Evolutionary conservation across 2,888 invertebrate species (phyloP), one percentile per base, ranked within the genome.

Genomic region (Stenodera caucasica): DNA sequence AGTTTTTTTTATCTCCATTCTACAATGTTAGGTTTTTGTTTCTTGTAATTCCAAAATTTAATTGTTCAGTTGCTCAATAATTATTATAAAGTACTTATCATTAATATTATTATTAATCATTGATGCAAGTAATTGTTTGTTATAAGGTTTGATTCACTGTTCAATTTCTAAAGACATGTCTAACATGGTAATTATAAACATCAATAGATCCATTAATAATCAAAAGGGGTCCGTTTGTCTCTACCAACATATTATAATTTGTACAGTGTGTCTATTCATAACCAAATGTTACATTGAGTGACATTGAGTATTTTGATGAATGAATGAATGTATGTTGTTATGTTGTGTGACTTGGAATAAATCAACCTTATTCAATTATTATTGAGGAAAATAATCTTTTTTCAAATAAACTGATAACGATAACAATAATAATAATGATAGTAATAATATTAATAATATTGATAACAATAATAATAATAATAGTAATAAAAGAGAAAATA

Each of bases 181-280:
- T 64, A 66, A 66, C 64, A 58, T 62, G 59, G 61, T 64, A 66
- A 66, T 66, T 66, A 61, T 66, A 62, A 64, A 62, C 64, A 62
- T 51, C 62, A 64, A 64, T 66, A 58, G 59, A 60, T 54, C 64
- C 58, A 64, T 66, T 63, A 64, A 40, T 40, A 40, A 52, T 66
- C 62, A 64, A 40, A 55, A 55, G 18, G 18, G 40, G 40, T 11
- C 40, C 11, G 8, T 40, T 18, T 18, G 18, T 40, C 11, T 7
- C n/a, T 15, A 7, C n/a, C 7, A 45, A 5, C 12, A 23, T 23
- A 21, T 14, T n/a, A 51, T 26, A 29, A 40, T 40, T 55, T 29
- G 12, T 51, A 53, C 53, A 58, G 33, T 55, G 23, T 49, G 2
- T 60, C 55, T 57, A 55, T 60, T 56, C 60, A 56, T 59, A 56